These are phyloP conservation scores for Lissonota sp. DNA, from an alignment of 2,888 invertebrate species.

Conservation along the genomic window DNA sequence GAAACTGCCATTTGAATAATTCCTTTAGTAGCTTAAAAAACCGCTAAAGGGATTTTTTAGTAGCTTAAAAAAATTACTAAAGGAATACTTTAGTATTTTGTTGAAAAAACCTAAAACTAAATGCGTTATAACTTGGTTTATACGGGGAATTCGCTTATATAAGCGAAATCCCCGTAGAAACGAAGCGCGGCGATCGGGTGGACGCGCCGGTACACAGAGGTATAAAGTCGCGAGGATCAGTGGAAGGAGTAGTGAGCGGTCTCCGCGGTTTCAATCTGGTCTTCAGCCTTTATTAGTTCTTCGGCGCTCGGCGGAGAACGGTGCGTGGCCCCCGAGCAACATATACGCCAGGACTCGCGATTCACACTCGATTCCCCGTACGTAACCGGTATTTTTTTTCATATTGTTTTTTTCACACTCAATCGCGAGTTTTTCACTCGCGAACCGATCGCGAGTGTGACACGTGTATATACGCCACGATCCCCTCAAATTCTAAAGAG, in stretches of 20 bases:
- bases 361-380: background rate
- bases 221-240: constrained; percentile 72
- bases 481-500: too few species aligned
- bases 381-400: background rate
- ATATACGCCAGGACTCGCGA: constrained; percentile 30
- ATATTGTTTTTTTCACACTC: constrained; percentile 16
- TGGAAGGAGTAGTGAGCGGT: constrained; percentile 82
- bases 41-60: too few species aligned
- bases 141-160: too few species aligned
- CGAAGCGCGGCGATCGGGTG: constrained; percentile 56
- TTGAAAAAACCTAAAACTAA: too few species aligned
- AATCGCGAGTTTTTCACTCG: too few species aligned
- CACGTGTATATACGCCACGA: too few species aligned
- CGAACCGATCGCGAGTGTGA: constrained; percentile 51
- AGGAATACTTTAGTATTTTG: too few species aligned
- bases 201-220: constrained; percentile 71
- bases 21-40: too few species aligned
- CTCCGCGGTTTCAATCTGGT: constrained; percentile 81
- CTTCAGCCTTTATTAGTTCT: constrained; percentile 82
- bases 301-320: constrained; percentile 82
- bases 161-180: constrained; percentile 16
- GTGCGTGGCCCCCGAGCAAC: constrained; percentile 73
- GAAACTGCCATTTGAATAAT: too few species aligned
- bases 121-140: too few species aligned
- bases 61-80: too few species aligned